These are phyloP conservation scores for Vanacampus margaritifer DNA, from an alignment of 2,113 vertebrate genomes.

Conservation along the genomic window DNA sequence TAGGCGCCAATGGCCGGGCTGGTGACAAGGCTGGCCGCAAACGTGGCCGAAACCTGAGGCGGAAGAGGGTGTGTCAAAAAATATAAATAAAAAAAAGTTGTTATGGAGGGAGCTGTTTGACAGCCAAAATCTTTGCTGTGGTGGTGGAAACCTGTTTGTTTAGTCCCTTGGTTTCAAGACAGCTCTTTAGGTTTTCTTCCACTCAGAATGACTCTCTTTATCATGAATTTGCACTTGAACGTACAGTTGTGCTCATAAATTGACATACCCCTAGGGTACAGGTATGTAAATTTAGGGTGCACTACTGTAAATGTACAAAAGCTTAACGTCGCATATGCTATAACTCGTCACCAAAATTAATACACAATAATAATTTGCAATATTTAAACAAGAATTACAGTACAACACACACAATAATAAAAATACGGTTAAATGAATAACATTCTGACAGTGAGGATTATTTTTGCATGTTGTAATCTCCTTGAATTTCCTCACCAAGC, in stretches of 20 bases:
- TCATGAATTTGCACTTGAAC: no score
- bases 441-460: no score
- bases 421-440: no score
- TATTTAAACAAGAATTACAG: no score
- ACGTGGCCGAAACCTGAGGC: conserved; percentile 86
- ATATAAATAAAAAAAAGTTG: neutral
- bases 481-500: conserved; percentile 75
- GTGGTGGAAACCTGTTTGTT: neutral
- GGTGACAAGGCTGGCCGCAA: conserved; percentile 88
- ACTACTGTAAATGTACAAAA: no score
- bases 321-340: no score
- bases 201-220: neutral
- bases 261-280: no score
- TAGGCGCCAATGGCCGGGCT: conserved; percentile 89
- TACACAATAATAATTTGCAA: no score
- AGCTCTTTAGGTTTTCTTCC: neutral
- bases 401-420: no score
- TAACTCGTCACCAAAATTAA: no score
- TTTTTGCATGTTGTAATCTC: neutral
- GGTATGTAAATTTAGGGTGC: no score
- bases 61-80: neutral
- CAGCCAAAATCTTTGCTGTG: neutral
- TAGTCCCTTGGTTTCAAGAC: neutral
- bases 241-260: no score
- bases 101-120: neutral